A percentile compares a stretch with the other conserved stretches of the same genome.
Evolutionary conservation across 2,113 vertebrate genomes (phyloP).

Genomic region (Heloderma charlesbogerti): DNA sequence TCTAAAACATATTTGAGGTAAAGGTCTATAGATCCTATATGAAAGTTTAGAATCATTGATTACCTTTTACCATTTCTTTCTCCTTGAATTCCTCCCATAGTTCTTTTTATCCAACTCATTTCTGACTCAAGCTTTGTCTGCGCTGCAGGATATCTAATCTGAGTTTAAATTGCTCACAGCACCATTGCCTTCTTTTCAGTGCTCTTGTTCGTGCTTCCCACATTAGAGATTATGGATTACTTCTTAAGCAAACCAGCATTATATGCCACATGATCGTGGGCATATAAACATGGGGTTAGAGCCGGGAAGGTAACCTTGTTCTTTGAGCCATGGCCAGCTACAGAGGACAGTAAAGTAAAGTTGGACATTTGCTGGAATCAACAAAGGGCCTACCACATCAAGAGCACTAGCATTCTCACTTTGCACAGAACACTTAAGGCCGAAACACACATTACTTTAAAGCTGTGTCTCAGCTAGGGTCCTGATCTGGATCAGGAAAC

Average conservation of each 20-base stretch:
- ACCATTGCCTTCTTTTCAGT: neutral
- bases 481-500: no score
- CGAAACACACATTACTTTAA: no score
- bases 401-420: neutral
- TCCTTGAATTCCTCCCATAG: constrained; percentile 29
- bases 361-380: no score
- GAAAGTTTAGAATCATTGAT: constrained; percentile 66
- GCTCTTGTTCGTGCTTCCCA: neutral
- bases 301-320: neutral
- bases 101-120: constrained; percentile 29
- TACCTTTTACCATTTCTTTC: constrained; percentile 60
- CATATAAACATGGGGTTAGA: neutral
- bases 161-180: neutral
- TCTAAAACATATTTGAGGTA: constrained; percentile 66
- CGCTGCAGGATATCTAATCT: neutral
- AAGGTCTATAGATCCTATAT: constrained; percentile 66
- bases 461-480: no score
- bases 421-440: neutral
- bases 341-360: neutral
- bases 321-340: neutral
- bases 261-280: neutral
- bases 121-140: neutral
- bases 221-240: neutral
- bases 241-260: neutral
- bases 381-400: no score